A percentile compares a stretch with the other conserved stretches of the same genome.
phyloP scores from a whole-genome alignment of 2,113 vertebrate genomes.

The Vicugna pacos region DNA sequence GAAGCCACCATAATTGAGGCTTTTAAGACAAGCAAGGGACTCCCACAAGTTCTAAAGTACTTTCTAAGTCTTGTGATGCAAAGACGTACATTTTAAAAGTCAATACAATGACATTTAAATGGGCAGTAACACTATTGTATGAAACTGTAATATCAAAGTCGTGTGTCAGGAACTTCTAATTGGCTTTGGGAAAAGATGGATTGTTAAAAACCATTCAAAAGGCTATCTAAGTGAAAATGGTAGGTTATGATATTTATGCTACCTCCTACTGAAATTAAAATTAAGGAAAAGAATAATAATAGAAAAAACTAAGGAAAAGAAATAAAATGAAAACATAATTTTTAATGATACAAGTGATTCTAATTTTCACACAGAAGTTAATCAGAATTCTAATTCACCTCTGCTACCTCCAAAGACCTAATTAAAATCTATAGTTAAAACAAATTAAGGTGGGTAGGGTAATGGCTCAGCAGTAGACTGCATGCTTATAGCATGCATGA shows the following conservation, averaged over 20 bases:
- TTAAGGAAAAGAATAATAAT: neutral
- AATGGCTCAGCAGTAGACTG: too few species aligned
- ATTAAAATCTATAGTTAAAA: constrained; percentile 7
- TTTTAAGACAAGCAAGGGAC: neutral
- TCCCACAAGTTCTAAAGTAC: neutral
- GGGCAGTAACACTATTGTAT: neutral
- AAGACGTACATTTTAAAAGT: constrained; percentile 1
- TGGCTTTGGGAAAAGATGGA: neutral
- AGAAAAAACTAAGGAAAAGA: neutral
- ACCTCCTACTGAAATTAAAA: neutral
- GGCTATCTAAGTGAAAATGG: constrained; percentile 26
- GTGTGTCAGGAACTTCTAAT: neutral
- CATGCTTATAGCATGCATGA: too few species aligned
- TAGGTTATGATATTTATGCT: neutral
- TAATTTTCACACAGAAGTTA: constrained; percentile 44
- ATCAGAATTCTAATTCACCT: constrained; percentile 8
- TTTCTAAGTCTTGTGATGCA: neutral
- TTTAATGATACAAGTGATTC: constrained; percentile 52
- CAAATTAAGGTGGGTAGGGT: neutral
- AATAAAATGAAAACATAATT: neutral
- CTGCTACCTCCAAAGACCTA: neutral
- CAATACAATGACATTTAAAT: neutral
- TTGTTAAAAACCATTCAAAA: constrained; percentile 31
- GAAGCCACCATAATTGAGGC: neutral
- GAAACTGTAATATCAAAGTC: neutral